These are phyloP conservation scores for Halictus quadricinctus DNA, from an alignment of 2,888 invertebrate genomes.

Conservation along the genomic window DNA sequence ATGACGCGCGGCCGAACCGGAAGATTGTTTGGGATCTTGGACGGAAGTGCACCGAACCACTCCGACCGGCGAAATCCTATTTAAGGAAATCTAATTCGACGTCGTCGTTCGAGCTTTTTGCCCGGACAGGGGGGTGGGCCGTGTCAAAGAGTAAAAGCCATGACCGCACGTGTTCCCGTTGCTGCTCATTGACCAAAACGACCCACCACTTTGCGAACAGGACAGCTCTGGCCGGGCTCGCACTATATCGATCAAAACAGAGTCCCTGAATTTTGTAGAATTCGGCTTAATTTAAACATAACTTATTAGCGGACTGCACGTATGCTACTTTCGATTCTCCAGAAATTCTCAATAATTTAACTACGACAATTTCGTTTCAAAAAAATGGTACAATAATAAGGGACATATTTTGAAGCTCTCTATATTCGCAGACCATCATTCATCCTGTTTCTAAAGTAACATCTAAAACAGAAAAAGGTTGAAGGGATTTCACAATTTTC, in stretches of 20 bases:
- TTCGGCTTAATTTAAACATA: neutral
- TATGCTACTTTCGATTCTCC: too few relatives aligned
- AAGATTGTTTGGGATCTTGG: conserved; percentile 37
- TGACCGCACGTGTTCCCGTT: conserved; percentile 1
- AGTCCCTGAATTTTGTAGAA: neutral
- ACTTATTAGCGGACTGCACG: neutral
- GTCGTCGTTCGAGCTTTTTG: conserved; percentile 43
- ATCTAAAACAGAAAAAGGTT: too few relatives aligned
- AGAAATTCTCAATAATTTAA: too few relatives aligned
- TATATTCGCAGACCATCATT: too few relatives aligned
- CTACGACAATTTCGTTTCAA: too few relatives aligned
- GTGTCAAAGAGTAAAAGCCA: conserved; percentile 50
- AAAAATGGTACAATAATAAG: too few relatives aligned
- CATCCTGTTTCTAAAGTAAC: too few relatives aligned
- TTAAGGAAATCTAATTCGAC: conserved; percentile 50
- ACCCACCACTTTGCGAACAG: conserved; percentile 22
- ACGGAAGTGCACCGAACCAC: conserved; percentile 30
- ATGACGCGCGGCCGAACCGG: conserved; percentile 8
- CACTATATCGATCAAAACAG: neutral
- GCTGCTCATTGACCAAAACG: conserved; percentile 28
- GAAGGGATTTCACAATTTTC: too few relatives aligned
- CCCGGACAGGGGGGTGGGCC: conserved; percentile 19
- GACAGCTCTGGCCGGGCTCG: neutral
- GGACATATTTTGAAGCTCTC: too few relatives aligned
- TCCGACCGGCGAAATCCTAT: conserved; percentile 44